Evolutionary conservation across 2,113 vertebrate genomes (phyloP).

Genomic region (Nyctereutes procyonoides): DNA sequence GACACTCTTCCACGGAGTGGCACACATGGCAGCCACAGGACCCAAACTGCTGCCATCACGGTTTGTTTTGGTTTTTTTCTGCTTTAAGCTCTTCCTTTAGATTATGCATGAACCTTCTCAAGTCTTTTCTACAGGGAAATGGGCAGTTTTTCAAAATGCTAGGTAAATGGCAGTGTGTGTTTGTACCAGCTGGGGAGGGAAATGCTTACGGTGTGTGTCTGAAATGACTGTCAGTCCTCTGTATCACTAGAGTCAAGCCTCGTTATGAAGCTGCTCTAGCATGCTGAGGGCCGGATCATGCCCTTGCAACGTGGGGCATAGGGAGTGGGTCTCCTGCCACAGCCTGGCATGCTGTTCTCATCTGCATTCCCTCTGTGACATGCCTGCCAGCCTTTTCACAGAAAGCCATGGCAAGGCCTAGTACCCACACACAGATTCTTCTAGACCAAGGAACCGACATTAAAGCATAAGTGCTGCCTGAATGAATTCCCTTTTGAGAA

Average conservation of each 20-base stretch:
- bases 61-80: not conserved
- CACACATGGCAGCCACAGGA: not conserved
- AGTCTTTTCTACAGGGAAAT: not conserved
- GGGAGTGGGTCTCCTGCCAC: not conserved
- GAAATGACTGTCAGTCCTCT: not conserved
- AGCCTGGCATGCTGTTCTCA: fast-evolving
- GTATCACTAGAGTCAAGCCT: too few relatives aligned
- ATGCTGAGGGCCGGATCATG: not conserved
- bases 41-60: not conserved
- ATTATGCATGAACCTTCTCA: not conserved
- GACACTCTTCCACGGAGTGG: not conserved
- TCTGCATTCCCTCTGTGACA: not conserved
- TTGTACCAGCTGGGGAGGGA: not conserved
- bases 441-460: not conserved
- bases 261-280: not conserved
- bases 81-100: conserved; percentile 19
- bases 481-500: conserved; percentile 23
- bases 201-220: not conserved
- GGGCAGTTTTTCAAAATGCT: not conserved
- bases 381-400: not conserved
- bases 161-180: not conserved
- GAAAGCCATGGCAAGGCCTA: not conserved
- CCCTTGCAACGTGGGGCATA: fast-evolving
- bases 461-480: conserved; percentile 18
- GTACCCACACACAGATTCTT: not conserved